These are phyloP conservation scores for Sebastes steindachneri DNA, from an alignment of 2,797 vertebrate species.

Conservation along the genomic window DNA sequence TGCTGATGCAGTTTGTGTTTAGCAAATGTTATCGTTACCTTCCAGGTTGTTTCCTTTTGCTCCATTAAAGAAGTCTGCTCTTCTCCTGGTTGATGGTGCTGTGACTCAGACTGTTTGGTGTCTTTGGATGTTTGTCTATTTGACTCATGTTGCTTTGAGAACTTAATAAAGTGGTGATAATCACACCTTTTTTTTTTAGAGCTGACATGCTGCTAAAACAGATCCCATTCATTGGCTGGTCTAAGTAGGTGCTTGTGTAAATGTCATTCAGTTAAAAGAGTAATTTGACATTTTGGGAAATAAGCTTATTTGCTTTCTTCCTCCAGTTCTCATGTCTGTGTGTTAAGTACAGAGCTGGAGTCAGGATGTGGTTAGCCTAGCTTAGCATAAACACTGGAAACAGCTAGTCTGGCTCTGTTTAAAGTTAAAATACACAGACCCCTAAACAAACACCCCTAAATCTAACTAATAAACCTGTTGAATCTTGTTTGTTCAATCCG, in stretches of 20 bases:
- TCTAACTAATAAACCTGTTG: neutral
- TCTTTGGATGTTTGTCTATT: neutral
- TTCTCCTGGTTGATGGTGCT: neutral
- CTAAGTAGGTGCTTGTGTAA: neutral
- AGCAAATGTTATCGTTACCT: conserved; percentile 23
- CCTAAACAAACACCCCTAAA: neutral
- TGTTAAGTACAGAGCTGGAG: too few relatives aligned
- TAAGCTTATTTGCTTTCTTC: neutral
- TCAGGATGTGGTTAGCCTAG: neutral
- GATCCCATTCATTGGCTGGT: neutral
- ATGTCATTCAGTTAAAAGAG: neutral
- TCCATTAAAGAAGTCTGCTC: neutral
- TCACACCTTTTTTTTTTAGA: neutral
- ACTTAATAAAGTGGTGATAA: neutral
- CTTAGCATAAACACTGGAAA: neutral
- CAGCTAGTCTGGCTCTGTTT: neutral
- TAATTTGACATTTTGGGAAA: neutral
- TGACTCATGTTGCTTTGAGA: neutral
- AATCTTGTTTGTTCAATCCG: neutral
- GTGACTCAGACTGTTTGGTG: neutral
- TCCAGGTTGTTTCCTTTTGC: conserved; percentile 13
- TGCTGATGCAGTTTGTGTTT: conserved; percentile 3
- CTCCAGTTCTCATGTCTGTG: neutral
- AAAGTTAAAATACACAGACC: neutral
- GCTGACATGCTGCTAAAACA: neutral